A percentile compares a stretch with the other conserved stretches of the same genome.
Conservation (phyloP, 2,113 vertebrate species). For the Electrona antarctica region DNA sequence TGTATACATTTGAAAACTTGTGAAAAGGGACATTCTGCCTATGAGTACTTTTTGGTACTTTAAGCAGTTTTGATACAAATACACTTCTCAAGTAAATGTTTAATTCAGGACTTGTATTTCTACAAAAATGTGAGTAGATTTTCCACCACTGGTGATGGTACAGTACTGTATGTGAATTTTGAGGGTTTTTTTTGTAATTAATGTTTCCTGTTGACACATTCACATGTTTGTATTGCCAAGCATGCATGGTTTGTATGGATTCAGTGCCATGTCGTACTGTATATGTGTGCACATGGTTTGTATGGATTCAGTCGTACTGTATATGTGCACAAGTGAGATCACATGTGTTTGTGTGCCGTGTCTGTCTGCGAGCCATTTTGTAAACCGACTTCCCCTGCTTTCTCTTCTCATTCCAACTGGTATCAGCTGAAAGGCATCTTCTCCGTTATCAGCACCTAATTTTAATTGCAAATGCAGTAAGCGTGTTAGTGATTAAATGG, state of each 20-base stretch:
- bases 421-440: conserved; percentile 85
- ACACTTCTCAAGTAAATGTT: too few species aligned
- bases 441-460: conserved; percentile 80
- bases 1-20: too few species aligned
- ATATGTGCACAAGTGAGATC: conserved; percentile 33
- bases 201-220: neutral
- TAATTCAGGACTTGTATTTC: too few species aligned
- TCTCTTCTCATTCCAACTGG: conserved; percentile 79
- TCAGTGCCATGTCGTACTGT: conserved; percentile 1
- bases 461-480: conserved; percentile 85
- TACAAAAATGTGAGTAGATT: too few species aligned
- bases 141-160: too few species aligned
- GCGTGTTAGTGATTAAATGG: conserved; percentile 85
- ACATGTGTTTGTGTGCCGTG: conserved; percentile 56
- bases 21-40: too few species aligned
- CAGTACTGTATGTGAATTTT: neutral
- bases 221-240: neutral
- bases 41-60: too few species aligned
- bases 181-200: neutral
- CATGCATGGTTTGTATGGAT: conserved; percentile 13
- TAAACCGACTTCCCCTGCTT: conserved; percentile 74
- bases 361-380: conserved; percentile 61
- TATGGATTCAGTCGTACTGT: conserved; percentile 7
- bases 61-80: too few species aligned
- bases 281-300: conserved; percentile 5